Base-by-base conservation (phyloP, 2,797 vertebrate species). In the Argya squamiceps region DNA sequence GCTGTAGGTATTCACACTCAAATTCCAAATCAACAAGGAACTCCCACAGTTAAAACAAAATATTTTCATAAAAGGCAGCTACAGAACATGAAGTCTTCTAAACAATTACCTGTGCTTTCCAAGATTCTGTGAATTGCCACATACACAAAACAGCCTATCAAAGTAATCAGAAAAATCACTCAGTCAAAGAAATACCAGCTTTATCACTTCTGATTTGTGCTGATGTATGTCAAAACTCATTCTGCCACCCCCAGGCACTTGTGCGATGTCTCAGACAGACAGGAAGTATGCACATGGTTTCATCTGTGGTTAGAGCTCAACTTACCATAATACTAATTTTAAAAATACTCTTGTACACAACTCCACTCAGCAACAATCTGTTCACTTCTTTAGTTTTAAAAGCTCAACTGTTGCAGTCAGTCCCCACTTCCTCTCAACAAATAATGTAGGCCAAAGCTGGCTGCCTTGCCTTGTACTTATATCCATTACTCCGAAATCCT, bases 241-340 rank as follows among this genome's bases (percentile, higher is more conserved):
- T 93, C 78, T 91, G 55, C 91, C 93, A 84, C 89, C 87, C 84
- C 79, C 89, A 90, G 76, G 89, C 88, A 88, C 83, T 92, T 81
- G 53, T 46, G 65, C 0, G 4, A 56, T 89, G 91, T 88, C 92
- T 96, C 82, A 95, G 89, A 95, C 93, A 96, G 88, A 89, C 65
- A 96, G 92, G 91, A 95, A 96, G 73, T 78, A 52, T 77, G 69
- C 64, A 73, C 87, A 83, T 44, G 62, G 78, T 71, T 97, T 93
- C 84, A 78, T 75, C 87, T 80, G 62, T 89, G 62, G 24, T 93
- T 88, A 83, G 68, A 91, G 69, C 79, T 86, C 84, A 62, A 73
- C 74, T 88, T 80, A 74, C 24, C 94, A 84, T 52, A 94, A 95
- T 41, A 95, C 91, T 95, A 65, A 95, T 93, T 94, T 96, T 88